Conservation (phyloP, 2,888 invertebrate species). For the Quadriops clusia region DNA sequence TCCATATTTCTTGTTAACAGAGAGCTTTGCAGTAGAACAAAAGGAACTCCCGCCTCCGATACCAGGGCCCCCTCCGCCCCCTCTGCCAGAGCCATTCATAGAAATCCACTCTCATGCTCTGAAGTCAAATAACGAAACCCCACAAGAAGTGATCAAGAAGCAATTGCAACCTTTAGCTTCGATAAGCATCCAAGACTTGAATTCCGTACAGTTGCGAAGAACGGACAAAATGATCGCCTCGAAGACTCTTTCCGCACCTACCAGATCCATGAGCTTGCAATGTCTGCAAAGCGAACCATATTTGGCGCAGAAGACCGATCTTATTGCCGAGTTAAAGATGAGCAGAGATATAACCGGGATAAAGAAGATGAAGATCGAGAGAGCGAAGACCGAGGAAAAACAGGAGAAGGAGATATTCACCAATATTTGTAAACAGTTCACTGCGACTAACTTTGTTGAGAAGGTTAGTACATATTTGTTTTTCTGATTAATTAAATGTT, state of each 20-base stretch:
- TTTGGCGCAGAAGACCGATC: conserved; percentile 66
- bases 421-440: conserved; percentile 75
- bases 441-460: conserved; percentile 77
- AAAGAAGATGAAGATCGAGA: conserved; percentile 82
- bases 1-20: too few species aligned
- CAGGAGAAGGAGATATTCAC: conserved; percentile 74
- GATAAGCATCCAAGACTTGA: conserved; percentile 77
- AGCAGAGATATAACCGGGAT: conserved; percentile 91
- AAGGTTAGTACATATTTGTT: conserved; percentile 50
- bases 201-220: conserved; percentile 69
- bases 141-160: conserved; percentile 35
- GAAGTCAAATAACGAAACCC: conserved; percentile 12
- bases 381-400: conserved; percentile 71
- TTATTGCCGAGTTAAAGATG: conserved; percentile 86
- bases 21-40: too few species aligned
- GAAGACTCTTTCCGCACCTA: conserved; percentile 72
- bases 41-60: too few species aligned
- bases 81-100: conserved; percentile 28
- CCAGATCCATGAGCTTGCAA: conserved; percentile 64
- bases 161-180: conserved; percentile 69
- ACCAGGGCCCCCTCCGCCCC: conserved; percentile 45
- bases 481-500: conserved; percentile 3
- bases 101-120: conserved; percentile 9
- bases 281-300: conserved; percentile 60
- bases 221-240: conserved; percentile 63